phyloP scores from a whole-genome alignment of 2,113 vertebrate genomes.

The Camelus bactrianus region DNA sequence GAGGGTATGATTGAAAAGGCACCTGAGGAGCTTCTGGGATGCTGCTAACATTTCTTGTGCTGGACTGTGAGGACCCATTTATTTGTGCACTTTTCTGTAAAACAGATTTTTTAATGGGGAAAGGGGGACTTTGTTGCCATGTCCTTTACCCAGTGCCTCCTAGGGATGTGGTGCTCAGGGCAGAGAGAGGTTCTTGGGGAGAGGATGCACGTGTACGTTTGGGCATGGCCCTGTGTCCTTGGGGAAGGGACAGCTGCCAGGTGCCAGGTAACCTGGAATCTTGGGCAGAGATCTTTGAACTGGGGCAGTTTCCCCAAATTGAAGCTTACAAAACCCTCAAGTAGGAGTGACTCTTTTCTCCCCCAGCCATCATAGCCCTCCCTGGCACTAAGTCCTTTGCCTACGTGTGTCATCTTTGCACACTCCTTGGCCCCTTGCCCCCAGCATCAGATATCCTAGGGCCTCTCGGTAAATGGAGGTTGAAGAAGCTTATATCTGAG shows the following conservation, averaged over 20 bases:
- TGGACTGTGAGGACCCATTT: neutral
- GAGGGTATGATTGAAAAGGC: neutral
- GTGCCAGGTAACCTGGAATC: neutral
- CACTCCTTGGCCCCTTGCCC: accelerated
- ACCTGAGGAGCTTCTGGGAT: neutral
- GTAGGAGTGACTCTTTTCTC: neutral
- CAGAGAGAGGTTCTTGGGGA: neutral
- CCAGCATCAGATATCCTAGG: neutral
- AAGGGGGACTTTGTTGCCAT: neutral
- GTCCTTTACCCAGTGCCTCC: accelerated
- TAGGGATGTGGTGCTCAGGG: neutral
- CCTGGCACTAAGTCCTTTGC: neutral
- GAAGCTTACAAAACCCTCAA: neutral
- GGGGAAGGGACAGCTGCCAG: neutral
- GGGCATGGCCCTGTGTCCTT: neutral
- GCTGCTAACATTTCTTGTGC: neutral
- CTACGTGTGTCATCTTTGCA: neutral
- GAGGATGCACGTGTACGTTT: neutral
- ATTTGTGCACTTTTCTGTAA: neutral
- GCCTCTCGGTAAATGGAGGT: neutral
- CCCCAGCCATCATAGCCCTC: neutral
- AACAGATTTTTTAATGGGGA: neutral
- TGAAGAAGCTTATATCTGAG: neutral
- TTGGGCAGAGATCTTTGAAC: neutral
- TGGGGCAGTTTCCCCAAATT: neutral